Evolutionary conservation across 2,888 invertebrate genomes (phyloP), one percentile per base, ranked within the genome.

Genomic region (Camponotus fellah): DNA sequence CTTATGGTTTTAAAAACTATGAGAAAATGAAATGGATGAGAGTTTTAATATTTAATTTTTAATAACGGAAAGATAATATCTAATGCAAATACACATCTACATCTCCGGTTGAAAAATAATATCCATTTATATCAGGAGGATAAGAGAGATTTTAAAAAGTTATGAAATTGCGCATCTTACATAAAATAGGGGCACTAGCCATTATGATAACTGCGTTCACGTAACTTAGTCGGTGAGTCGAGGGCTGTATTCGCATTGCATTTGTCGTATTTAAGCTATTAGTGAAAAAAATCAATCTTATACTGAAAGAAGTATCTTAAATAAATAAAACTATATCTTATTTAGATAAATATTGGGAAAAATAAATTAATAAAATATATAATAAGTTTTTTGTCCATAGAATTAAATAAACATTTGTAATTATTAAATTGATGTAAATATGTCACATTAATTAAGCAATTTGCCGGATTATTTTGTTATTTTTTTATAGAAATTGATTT

Each of bases 81-180:
- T 34, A 3, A 10, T 26, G 5, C 32, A 10, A 40, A 43, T n/a
- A 26, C 17, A 17, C 37, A 21, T 21, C 37, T 10, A 10, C 46
- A 62, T 14, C 17, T 21, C 17, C 37, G n/a, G 64, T 32, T 34
- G 64, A n/a, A 21, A 43, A 43, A 10, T 26, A 53, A 46, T 65
- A 65, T 65, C 32, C 62, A 83, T n/a, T 49, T 65, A 71, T 46
- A 21, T 32, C 32, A 9, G 43, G n/a, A 37, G 40, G 40, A 46
- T 21, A 53, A 26, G 26, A 26, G 26, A 43, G 66, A 76, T 83
- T 69, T 66, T 83, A 86, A 53, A 53, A 83, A 83, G 83, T 88
- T 84, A 88, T 72, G 88, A 88, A 88, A 88, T 88, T 40, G 72
- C 26, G 32, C n/a, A 40, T 85, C 85, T 88, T 88, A 88, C 80